Conservation (phyloP, 2,888 invertebrate genomes). For the Cerastis rubricosa region DNA sequence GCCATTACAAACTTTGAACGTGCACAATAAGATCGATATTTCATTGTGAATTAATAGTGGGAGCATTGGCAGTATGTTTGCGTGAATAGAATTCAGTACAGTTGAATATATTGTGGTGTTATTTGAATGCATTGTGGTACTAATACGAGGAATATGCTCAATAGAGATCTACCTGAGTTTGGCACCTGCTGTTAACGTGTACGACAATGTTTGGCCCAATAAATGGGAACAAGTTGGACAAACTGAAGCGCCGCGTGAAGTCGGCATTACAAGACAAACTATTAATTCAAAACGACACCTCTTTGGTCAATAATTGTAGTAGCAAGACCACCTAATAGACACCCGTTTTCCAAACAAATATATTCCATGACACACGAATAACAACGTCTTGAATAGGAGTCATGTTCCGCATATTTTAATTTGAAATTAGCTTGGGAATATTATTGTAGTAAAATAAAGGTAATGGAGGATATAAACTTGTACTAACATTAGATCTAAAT, state of each 20-base stretch:
- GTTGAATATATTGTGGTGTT: constrained; percentile 72
- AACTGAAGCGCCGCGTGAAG: constrained; percentile 87
- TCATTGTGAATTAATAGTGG: constrained; percentile 41
- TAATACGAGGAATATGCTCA: constrained; percentile 81
- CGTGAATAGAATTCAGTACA: constrained; percentile 75
- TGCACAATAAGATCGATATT: constrained; percentile 57
- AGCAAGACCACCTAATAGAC: constrained; percentile 60
- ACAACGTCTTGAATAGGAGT: constrained; percentile 31
- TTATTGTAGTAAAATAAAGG: constrained; percentile 7
- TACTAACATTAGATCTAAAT: constrained; percentile 38
- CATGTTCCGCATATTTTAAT: constrained; percentile 50
- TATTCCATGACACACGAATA: constrained; percentile 31
- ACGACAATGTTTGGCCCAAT: constrained; percentile 38
- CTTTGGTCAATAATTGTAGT: constrained; percentile 37
- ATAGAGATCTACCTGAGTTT: constrained; percentile 84
- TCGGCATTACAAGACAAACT: constrained; percentile 66
- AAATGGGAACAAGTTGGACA: constrained; percentile 74
- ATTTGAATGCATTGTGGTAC: constrained; percentile 76
- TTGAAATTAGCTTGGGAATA: constrained; percentile 29
- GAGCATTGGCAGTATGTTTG: constrained; percentile 43
- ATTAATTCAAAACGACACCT: constrained; percentile 54
- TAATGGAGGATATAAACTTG: constrained; percentile 31
- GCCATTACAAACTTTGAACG: constrained; percentile 62
- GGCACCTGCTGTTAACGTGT: constrained; percentile 82
- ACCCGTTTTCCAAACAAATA: constrained; percentile 31